Evolutionary conservation across 2,113 vertebrate species (phyloP).

Genomic region (Varanus komodoensis): DNA sequence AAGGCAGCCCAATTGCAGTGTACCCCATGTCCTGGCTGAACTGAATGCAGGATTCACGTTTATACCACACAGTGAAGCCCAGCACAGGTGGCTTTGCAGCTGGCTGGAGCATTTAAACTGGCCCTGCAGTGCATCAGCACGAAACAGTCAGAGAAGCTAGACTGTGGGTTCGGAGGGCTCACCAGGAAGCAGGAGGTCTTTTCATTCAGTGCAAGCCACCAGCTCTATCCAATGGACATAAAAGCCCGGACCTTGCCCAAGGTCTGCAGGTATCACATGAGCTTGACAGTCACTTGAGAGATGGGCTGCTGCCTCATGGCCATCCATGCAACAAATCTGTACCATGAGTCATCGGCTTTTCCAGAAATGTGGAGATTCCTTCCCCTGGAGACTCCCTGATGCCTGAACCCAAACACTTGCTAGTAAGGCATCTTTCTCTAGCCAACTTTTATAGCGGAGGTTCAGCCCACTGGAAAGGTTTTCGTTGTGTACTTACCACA

Average conservation of each 20-base stretch:
- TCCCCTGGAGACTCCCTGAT: not conserved
- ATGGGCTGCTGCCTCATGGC: not conserved
- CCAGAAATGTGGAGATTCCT: not conserved
- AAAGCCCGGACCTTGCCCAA: not conserved
- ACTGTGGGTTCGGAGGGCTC: not conserved
- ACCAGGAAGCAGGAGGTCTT: not conserved
- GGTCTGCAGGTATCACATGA: not conserved
- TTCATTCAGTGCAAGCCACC: not conserved
- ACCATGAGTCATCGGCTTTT: not conserved
- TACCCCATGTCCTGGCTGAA: conserved; percentile 34
- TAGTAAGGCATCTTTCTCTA: not conserved
- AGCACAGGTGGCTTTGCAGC: conserved; percentile 38
- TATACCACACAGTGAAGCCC: conserved; percentile 9
- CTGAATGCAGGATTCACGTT: conserved; percentile 23
- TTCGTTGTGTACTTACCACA: not conserved
- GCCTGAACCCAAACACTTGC: not conserved
- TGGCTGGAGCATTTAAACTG: not conserved
- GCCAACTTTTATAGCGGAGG: not conserved
- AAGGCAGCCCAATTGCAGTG: conserved; percentile 43
- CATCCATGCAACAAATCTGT: not conserved
- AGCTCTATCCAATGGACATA: not conserved
- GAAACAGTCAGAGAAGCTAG: not conserved
- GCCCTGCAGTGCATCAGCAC: conserved; percentile 3
- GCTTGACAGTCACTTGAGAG: not conserved
- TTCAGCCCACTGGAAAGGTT: not conserved